phyloP scores from a whole-genome alignment of 2,797 vertebrate genomes.

The Bryconaethiops microstoma region DNA sequence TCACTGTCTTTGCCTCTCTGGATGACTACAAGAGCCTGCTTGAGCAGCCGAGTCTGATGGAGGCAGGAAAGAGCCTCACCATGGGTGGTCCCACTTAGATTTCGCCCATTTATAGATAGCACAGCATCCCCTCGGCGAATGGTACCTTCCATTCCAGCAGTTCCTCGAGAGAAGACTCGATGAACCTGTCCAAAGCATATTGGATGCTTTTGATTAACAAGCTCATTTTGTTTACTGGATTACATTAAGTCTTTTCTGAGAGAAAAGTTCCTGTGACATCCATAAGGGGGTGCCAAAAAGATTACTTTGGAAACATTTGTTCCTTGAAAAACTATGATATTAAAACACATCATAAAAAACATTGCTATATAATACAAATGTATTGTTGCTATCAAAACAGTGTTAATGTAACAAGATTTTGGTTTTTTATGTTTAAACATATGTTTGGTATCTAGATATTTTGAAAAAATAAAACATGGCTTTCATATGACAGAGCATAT shows the following conservation, averaged over 20 bases:
- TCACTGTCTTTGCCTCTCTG: slow-evolving; percentile 73
- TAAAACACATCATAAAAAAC: too few species aligned
- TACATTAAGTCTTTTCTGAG: neutral
- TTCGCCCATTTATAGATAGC: slow-evolving; percentile 85
- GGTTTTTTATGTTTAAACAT: too few species aligned
- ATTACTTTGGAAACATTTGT: too few species aligned
- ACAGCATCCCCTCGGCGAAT: slow-evolving; percentile 85
- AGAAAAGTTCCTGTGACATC: slow-evolving; percentile 18
- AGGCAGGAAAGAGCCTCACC: slow-evolving; percentile 85
- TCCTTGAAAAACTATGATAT: too few species aligned
- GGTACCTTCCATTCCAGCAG: slow-evolving; percentile 85
- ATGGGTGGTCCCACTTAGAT: slow-evolving; percentile 80
- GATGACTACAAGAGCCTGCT: slow-evolving; percentile 81
- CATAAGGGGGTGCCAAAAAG: slow-evolving; percentile 36
- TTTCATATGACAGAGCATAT: too few species aligned
- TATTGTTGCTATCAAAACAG: too few species aligned
- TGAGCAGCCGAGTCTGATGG: slow-evolving; percentile 84
- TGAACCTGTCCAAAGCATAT: slow-evolving; percentile 81
- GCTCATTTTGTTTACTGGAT: neutral
- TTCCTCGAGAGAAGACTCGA: slow-evolving; percentile 89
- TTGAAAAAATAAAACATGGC: too few species aligned
- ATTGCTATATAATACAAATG: too few species aligned
- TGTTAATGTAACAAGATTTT: too few species aligned
- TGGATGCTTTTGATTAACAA: neutral
- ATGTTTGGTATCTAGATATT: too few species aligned